phyloP scores from a whole-genome alignment of 1,140 invertebrate genomes.

The Sarcophaga peregrina region DNA sequence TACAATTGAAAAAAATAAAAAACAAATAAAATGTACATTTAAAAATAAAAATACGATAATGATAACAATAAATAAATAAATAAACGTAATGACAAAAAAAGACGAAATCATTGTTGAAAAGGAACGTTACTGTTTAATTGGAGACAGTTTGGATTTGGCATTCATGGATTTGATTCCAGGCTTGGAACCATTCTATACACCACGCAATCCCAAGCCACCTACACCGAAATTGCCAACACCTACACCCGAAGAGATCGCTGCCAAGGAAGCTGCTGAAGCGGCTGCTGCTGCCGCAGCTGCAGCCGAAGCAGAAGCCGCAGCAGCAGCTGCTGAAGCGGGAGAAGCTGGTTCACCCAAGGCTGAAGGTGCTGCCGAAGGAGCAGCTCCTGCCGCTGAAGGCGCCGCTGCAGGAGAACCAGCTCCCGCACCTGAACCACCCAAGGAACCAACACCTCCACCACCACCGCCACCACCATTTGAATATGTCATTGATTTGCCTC shows the following conservation, averaged over 20 bases:
- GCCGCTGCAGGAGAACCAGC: slow-evolving; percentile 61
- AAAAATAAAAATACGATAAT: slow-evolving; percentile 15
- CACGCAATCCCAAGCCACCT: slow-evolving; percentile 63
- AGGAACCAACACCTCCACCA: slow-evolving; percentile 65
- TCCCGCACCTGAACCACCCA: slow-evolving; percentile 55
- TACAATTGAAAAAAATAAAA: slow-evolving; percentile 8
- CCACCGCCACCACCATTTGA: slow-evolving; percentile 68
- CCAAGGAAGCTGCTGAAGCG: slow-evolving; percentile 56
- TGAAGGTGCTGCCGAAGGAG: slow-evolving; percentile 56
- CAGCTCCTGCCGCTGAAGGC: slow-evolving; percentile 58
- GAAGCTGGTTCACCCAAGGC: slow-evolving; percentile 44
- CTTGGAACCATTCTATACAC: slow-evolving; percentile 68
- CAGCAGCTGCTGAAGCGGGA: slow-evolving; percentile 52
- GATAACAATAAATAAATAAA: background rate
- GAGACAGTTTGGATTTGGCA: slow-evolving; percentile 96
- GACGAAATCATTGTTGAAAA: slow-evolving; percentile 98
- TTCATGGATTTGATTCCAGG: slow-evolving; percentile 92
- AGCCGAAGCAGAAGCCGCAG: slow-evolving; percentile 52
- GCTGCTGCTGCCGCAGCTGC: slow-evolving; percentile 57
- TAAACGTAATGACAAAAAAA: slow-evolving; percentile 67
- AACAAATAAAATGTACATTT: slow-evolving; percentile 27
- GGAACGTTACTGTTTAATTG: slow-evolving; percentile 97
- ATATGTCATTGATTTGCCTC: slow-evolving; percentile 65
- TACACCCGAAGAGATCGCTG: slow-evolving; percentile 61
- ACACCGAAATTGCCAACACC: slow-evolving; percentile 64